Base-by-base conservation (phyloP, 2,797 vertebrate species). In the Aldrovandia affinis region DNA sequence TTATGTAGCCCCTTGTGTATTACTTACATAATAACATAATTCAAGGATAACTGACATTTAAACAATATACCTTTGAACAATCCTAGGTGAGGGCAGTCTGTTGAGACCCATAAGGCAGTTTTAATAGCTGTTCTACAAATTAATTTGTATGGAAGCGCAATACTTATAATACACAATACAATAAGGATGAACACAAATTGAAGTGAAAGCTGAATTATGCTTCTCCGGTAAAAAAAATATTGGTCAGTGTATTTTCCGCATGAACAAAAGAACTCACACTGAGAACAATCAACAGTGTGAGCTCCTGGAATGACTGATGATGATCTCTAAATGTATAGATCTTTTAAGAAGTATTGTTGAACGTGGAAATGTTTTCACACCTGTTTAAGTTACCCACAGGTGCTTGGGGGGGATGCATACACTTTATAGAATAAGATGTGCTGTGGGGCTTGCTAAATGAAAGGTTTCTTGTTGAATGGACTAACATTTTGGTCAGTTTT, bases 11-110 rank as follows among this genome's bases (percentile, higher is more conserved):
- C 39, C 9, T 75, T 44, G 70, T 25, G 22, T 44, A 22, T 42
- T 75, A n/a, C 8, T 39, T 75, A 33, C 65, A 75, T n/a, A n/a
- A n/a, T n/a, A 36, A 75, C 70, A 75, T 44, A 44, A 75, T 75
- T 75, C 39, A 75, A 0, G 7, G 20, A n/a, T n/a, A 75, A 75
- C 14, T 42, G 70, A 75, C 39, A 44, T 75, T 75, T 75, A 44
- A 8, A 75, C 39, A 44, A 75, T n/a, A 25, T 22, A 44, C 36
- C 36, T 44, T 75, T 42, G 39, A 44, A 44, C 36, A 70, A 70
- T 75, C 20, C 20, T 1, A 25, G 39, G 36, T 25, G 20, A 22
- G 39, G 25, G 22, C 20, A 15, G 70, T 0, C 70, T 44, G 22
- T 42, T 75, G 22, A n/a, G 70, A 22, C 14, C 22, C 70, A 42